Evolutionary conservation across 2,797 vertebrate species (phyloP).

Genomic region (Eulemur rubriventer): DNA sequence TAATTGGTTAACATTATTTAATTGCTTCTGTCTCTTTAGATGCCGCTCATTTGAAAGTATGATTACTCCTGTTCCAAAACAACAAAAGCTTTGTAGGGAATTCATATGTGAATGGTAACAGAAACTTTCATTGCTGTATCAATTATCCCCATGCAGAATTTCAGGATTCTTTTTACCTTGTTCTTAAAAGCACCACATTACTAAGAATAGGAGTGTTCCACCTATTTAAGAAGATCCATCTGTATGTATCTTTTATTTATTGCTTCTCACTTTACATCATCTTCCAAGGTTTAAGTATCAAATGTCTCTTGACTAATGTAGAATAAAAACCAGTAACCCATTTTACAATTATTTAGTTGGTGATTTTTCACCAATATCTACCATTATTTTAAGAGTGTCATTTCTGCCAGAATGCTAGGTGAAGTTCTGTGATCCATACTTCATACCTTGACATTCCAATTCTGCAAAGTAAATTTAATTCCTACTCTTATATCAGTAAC

Average conservation of each 20-base stretch:
- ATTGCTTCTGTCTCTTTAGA: conserved; percentile 39
- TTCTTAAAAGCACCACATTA: background rate
- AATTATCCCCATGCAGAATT: conserved; percentile 60
- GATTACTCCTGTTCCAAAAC: conserved; percentile 64
- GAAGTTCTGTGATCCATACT: conserved; percentile 51
- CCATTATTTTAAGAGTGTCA: conserved; percentile 58
- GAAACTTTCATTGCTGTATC: conserved; percentile 32
- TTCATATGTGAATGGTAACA: conserved; percentile 58
- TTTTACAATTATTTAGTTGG: conserved; percentile 46
- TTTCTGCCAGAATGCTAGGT: conserved; percentile 39
- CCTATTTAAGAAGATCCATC: conserved; percentile 30
- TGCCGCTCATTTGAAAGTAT: conserved; percentile 73
- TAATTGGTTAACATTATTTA: conserved; percentile 68
- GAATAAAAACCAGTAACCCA: background rate
- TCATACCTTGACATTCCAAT: conserved; percentile 54
- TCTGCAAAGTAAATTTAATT: conserved; percentile 62
- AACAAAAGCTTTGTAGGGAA: conserved; percentile 58
- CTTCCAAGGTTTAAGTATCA: background rate
- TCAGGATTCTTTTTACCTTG: conserved; percentile 6
- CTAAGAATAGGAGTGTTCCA: background rate
- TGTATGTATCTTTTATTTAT: conserved; percentile 13
- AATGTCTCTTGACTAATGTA: conserved; percentile 13
- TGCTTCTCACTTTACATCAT: background rate
- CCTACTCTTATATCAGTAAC: conserved; percentile 46
- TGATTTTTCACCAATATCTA: conserved; percentile 36